Evolutionary conservation across 1,140 invertebrate genomes (phyloP), one percentile per base, ranked within the genome.

Genomic region (Drosophila virilis): DNA sequence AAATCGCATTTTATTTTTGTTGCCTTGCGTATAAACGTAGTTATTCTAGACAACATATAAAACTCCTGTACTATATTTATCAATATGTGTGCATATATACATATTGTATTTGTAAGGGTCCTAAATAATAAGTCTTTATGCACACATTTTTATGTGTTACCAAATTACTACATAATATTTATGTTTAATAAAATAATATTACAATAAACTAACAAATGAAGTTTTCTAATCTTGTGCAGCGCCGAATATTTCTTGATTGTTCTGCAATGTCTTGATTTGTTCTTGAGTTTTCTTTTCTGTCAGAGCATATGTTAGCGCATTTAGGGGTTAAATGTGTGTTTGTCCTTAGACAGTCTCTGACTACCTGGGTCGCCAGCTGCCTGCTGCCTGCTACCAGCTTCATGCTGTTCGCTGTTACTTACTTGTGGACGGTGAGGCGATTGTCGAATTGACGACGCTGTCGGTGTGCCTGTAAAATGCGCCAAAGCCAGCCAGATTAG

Each of bases 361-460:
- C 66, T 81, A 82, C 74, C 70, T 79, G 54, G 59, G 17, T 13
- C 10, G 61, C 10, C 43, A 15, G 45, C 15, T 77, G 55, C 52
- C 55, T 50, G 46, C 8, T 17, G 17, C 17, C 17, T 17, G 17
- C 17, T 17, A 1, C 12, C 12, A 32, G 12, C n/a, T n/a, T n/a
- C 22, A 32, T 37, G 37, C 38, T 54, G 37, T n/a, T 40, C 35
- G 48, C 38, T n/a, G 17, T 76, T 35, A 80, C 84, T 89, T 89
- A 89, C 84, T 89, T 89, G 65, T 89, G 85, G 7, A 89, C 71
- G n/a, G 84, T 89, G 5, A 89, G 48, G 13, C 84, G 85, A 58
- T 76, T 85, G 52, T 80, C 85, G 35, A 74, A 58, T 33, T 60
- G 73, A 33, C 70, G 70, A 17, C 57, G 65, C 12, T 51, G 68